Evolutionary conservation across 37 sponge, comb jelly and placozoan species (phyloP).

Genomic region (Dysidea cf. avara): DNA sequence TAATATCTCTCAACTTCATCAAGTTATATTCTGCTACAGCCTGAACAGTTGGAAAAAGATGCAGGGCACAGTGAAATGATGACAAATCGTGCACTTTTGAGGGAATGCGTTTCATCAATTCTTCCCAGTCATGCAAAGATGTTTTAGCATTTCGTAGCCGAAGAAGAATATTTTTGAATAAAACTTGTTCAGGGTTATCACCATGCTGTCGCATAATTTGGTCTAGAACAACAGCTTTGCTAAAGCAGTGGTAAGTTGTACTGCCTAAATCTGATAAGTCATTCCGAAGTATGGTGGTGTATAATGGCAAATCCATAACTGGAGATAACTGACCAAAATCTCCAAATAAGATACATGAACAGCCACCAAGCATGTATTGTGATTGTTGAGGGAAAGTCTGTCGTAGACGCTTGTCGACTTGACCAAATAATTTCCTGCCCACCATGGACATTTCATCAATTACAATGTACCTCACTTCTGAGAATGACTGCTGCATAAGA

Average conservation of each 20-base stretch:
- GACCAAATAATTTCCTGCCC: conserved; percentile 13
- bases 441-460: conserved; percentile 59
- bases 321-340: conserved; percentile 47
- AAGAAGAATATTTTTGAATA: conserved; percentile 24
- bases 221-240: neutral
- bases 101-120: conserved; percentile 16
- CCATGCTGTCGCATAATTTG: conserved; percentile 11
- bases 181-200: conserved; percentile 5
- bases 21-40: conserved; percentile 27
- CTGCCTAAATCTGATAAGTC: conserved; percentile 23
- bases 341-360: conserved; percentile 27
- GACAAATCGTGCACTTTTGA: neutral
- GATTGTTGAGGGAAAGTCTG: conserved; percentile 10
- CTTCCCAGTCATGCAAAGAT: conserved; percentile 25
- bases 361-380: conserved; percentile 18
- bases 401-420: conserved; percentile 26
- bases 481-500: conserved; percentile 4
- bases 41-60: conserved; percentile 8
- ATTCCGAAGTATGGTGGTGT: neutral
- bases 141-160: conserved; percentile 26
- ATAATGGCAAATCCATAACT: conserved; percentile 35
- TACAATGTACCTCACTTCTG: conserved; percentile 18
- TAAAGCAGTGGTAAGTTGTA: neutral
- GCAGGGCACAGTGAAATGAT: conserved; percentile 3
- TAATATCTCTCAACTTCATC: neutral